Conservation (phyloP, 2,113 vertebrate genomes). For the Scytalopus superciliaris region DNA sequence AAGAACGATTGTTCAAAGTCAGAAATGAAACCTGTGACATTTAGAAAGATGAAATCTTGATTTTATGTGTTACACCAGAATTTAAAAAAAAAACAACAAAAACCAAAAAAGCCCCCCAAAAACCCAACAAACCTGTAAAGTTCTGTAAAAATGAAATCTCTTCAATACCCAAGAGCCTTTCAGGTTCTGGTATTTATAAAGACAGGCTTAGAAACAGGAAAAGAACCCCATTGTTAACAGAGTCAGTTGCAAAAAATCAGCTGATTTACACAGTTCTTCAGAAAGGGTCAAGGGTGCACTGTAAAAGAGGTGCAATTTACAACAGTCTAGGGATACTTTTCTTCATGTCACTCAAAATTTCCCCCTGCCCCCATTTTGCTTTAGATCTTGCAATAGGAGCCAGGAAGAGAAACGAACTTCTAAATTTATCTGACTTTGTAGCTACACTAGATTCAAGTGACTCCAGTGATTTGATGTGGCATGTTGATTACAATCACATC, state of each 20-base stretch:
- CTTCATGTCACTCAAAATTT: not conserved
- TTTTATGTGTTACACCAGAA: not conserved
- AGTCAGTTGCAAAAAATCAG: not conserved
- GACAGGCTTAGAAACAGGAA: not conserved
- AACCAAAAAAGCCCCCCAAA: too few species aligned
- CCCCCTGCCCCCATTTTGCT: not conserved
- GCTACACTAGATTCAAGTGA: not conserved
- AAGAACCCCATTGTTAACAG: not conserved
- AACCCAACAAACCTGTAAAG: not conserved
- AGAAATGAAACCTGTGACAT: not conserved
- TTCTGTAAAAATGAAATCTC: not conserved
- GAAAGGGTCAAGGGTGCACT: not conserved
- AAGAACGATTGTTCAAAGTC: not conserved
- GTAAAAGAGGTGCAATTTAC: not conserved
- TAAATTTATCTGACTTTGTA: not conserved
- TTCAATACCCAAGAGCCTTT: not conserved
- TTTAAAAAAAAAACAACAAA: not conserved
- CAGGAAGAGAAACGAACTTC: not conserved
- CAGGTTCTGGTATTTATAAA: not conserved
- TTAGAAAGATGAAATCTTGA: not conserved
- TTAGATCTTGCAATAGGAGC: not conserved
- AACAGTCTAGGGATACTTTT: not conserved
- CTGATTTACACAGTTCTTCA: not conserved
- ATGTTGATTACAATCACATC: not conserved
- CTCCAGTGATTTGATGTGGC: not conserved